Evolutionary conservation across 2,888 invertebrate species (phyloP), one percentile per base, ranked within the genome.

Genomic region (Drosophila tripunctata): DNA sequence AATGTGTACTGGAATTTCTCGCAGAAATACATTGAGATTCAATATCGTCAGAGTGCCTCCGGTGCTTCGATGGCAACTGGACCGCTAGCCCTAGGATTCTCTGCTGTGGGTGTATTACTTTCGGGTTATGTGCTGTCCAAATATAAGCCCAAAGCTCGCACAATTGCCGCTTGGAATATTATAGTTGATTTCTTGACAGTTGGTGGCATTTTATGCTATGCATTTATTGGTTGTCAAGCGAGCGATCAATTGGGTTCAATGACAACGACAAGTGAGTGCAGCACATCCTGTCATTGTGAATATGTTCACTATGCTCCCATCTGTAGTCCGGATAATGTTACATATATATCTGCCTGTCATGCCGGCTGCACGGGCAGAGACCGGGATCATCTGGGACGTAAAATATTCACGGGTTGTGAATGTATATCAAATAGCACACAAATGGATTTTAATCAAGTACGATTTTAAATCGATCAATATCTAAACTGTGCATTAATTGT

Each of bases 21-120:
- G 88, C 95, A 96, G 0, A 96, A 96, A 89, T 96, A 96, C 85
- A 95, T 96, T 62, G 96, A 96, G 91, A 95, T 94, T 0, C 95
- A 96, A 90, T 96, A 95, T 90, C 93, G 94, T 54, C 94, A 95
- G 75, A 94, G 95, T 0, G 95, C 96, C 0, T 94, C 95, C 0
- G 93, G 93, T 10, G 75, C 71, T 10, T 95, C 95, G 72, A 92
- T 96, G 70, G 94, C 95, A 45, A 95, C 96, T 50, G 96, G 94
- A 41, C 93, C 93, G 0, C 93, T 94, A 2, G 94, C 94, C 0
- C 90, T 94, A 8, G 92, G 93, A 4, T 94, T 94, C 90, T 94
- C 94, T n/a, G 94, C 94, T 0, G 91, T 94, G 30, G 95, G 95
- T 0, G 93, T 95, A 21, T 89, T 95, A 5, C 77, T 94, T 0